phyloP scores from a whole-genome alignment of 2,797 vertebrate species.

The Poliocrania exsul region DNA sequence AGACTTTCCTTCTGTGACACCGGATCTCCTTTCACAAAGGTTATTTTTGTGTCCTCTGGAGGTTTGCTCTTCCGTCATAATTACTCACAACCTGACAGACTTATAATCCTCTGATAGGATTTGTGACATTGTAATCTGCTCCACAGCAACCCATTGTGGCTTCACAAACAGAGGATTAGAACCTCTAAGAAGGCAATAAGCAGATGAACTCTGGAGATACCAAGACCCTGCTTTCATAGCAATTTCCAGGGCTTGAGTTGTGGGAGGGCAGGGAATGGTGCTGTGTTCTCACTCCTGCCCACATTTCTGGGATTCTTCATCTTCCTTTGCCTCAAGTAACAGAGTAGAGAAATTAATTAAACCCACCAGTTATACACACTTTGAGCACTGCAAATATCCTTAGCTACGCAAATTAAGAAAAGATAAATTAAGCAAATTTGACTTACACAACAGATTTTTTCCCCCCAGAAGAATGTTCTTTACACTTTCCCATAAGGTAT shows the following conservation, averaged over 20 bases:
- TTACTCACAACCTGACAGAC: slow-evolving; percentile 52
- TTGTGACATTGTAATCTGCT: slow-evolving; percentile 53
- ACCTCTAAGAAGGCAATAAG: slow-evolving; percentile 47
- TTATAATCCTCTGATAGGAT: slow-evolving; percentile 61
- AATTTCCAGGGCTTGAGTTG: not conserved
- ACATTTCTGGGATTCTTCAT: slow-evolving; percentile 9
- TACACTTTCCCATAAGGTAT: not conserved
- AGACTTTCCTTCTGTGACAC: not conserved
- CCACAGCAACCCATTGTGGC: slow-evolving; percentile 14
- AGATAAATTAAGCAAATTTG: slow-evolving; percentile 43
- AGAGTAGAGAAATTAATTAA: slow-evolving; percentile 58
- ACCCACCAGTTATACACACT: slow-evolving; percentile 15
- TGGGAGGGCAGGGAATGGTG: not conserved
- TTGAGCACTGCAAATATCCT: slow-evolving; percentile 39
- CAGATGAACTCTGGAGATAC: slow-evolving; percentile 56
- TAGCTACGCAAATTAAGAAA: slow-evolving; percentile 41
- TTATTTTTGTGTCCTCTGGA: slow-evolving; percentile 47
- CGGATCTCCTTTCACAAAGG: not conserved
- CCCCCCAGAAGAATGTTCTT: not conserved
- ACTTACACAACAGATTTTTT: not conserved
- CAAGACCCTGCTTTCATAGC: slow-evolving; percentile 15
- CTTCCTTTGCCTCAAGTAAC: slow-evolving; percentile 44
- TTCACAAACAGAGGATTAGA: slow-evolving; percentile 55
- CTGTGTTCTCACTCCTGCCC: slow-evolving; percentile 23
- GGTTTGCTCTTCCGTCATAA: slow-evolving; percentile 43